phyloP scores from a whole-genome alignment of 2,888 invertebrate species.

The Ophioninae sp. region DNA sequence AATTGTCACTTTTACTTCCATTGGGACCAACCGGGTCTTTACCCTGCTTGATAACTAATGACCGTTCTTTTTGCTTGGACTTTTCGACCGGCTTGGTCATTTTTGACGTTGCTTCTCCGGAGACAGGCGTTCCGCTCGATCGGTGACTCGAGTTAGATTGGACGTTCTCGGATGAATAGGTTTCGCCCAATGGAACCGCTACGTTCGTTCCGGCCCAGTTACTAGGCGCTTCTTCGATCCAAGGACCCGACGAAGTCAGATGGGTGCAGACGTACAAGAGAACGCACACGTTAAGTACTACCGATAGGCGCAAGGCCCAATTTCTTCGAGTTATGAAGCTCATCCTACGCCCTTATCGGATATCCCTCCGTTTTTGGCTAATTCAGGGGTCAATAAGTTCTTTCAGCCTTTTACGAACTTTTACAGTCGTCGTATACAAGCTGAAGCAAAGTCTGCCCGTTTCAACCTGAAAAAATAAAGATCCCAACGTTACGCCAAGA shows the following conservation, averaged over 20 bases:
- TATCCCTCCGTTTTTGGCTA: background rate
- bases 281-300: conserved; percentile 88
- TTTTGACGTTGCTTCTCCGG: background rate
- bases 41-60: conserved; percentile 58
- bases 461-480: too few species aligned
- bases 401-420: conserved; percentile 18
- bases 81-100: conserved; percentile 15
- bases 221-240: conserved; percentile 79
- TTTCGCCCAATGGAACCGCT: conserved; percentile 41
- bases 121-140: conserved; percentile 34
- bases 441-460: too few species aligned
- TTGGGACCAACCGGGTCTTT: conserved; percentile 9
- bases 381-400: conserved; percentile 48
- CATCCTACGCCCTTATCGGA: conserved; percentile 67
- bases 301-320: conserved; percentile 88
- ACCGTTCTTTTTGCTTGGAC: conserved; percentile 35
- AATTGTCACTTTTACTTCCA: background rate
- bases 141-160: conserved; percentile 49
- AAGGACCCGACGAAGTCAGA: conserved; percentile 80
- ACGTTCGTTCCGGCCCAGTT: conserved; percentile 68
- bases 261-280: conserved; percentile 88
- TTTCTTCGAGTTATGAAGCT: conserved; percentile 84
- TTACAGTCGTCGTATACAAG: background rate
- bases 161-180: conserved; percentile 50
- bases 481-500: too few species aligned